These are phyloP conservation scores for Apteryx owenii DNA, from an alignment of 2,113 vertebrate genomes.

Conservation along the genomic window DNA sequence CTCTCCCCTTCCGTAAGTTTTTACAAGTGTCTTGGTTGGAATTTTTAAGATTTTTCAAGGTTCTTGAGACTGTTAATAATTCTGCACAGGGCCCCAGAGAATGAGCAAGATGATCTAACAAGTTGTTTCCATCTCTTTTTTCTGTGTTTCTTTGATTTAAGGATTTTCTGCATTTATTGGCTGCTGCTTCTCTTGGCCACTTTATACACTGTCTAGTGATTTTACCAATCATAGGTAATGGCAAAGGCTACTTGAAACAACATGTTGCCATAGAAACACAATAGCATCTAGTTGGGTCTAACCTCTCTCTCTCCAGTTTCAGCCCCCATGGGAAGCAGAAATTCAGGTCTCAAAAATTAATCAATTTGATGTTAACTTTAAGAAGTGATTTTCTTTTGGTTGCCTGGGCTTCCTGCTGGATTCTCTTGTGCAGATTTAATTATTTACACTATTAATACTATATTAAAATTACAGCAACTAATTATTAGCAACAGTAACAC, in stretches of 20 bases:
- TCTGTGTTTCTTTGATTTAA: conserved; percentile 58
- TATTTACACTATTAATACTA: conserved; percentile 7
- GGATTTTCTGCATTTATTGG: conserved; percentile 61
- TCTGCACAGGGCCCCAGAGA: not conserved
- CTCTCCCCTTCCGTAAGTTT: conserved; percentile 32
- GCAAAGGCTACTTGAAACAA: conserved; percentile 28
- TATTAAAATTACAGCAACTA: conserved; percentile 35
- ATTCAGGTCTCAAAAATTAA: conserved; percentile 61
- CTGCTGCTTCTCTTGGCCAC: conserved; percentile 46
- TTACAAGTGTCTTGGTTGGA: conserved; percentile 21
- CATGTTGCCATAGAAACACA: conserved; percentile 59
- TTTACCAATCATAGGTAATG: conserved; percentile 36
- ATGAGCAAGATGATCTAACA: conserved; percentile 28
- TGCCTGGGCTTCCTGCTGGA: conserved; percentile 19
- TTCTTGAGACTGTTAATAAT: conserved; percentile 44
- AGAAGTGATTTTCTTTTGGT: conserved; percentile 27
- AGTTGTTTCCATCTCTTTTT: conserved; percentile 51
- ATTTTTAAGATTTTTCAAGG: conserved; percentile 52
- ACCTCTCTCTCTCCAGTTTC: conserved; percentile 11
- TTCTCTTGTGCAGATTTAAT: not conserved
- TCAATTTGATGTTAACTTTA: conserved; percentile 63
- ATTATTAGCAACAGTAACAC: conserved; percentile 11
- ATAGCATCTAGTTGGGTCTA: conserved; percentile 41
- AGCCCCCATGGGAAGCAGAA: conserved; percentile 53
- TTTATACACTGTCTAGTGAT: conserved; percentile 14